Conservation (phyloP, 2,113 vertebrate species). For the Collichthys lucidus region DNA sequence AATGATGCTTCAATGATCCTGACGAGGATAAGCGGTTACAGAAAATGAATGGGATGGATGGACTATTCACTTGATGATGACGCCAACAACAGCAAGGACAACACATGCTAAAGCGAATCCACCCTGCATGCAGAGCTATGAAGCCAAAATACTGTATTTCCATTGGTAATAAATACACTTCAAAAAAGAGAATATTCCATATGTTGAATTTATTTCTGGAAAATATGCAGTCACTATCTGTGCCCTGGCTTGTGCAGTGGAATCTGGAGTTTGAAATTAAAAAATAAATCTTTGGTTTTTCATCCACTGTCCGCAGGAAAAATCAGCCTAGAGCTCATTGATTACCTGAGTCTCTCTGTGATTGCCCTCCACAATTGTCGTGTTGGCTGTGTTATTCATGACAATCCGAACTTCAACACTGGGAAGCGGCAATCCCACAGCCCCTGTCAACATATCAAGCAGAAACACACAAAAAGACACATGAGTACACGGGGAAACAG, state of each 20-base stretch:
- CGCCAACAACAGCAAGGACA: background rate
- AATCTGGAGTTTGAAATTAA: background rate
- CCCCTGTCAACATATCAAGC: conserved; percentile 82
- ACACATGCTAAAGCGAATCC: background rate
- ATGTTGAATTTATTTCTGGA: background rate
- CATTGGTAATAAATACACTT: background rate
- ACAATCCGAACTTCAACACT: conserved; percentile 88
- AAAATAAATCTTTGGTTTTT: background rate
- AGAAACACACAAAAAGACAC: conserved; percentile 23
- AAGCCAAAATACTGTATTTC: background rate
- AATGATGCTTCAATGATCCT: too few species aligned
- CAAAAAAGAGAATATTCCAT: background rate
- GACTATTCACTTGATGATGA: background rate
- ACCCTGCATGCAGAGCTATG: background rate
- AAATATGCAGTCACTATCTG: background rate
- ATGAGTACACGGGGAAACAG: background rate
- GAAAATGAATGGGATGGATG: too few species aligned
- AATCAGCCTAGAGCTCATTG: background rate
- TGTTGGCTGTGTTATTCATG: conserved; percentile 78
- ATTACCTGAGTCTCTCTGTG: conserved; percentile 86
- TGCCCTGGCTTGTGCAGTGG: background rate
- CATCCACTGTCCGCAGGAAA: background rate
- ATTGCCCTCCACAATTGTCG: conserved; percentile 86
- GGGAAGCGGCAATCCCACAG: conserved; percentile 92
- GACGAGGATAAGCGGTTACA: too few species aligned